Evolutionary conservation across 2,113 vertebrate species (phyloP).

Genomic region (Vidua chalybeata): DNA sequence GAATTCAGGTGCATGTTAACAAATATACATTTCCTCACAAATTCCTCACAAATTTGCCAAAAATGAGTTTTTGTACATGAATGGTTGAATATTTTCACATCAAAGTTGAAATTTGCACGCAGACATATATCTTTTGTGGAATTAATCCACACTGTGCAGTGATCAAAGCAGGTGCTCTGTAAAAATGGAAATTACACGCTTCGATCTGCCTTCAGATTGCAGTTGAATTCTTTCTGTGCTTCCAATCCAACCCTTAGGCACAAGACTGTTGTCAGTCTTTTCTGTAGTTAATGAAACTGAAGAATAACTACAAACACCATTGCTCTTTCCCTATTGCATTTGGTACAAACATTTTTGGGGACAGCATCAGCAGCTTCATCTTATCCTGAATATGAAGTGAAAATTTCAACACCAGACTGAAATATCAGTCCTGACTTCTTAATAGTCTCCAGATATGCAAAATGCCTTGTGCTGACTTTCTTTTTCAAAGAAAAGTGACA

Average conservation of each 20-base stretch:
- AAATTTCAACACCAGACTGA: neutral
- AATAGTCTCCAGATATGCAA: neutral
- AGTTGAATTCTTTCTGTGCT: neutral
- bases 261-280: neutral
- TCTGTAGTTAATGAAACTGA: neutral
- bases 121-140: neutral
- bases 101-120: neutral
- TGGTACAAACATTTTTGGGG: neutral
- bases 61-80: neutral
- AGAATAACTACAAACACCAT: neutral
- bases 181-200: slow-evolving; percentile 27
- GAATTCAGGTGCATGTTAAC: neutral
- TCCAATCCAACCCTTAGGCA: neutral
- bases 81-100: neutral
- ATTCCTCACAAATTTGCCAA: neutral
- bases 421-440: neutral
- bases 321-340: neutral
- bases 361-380: neutral
- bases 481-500: neutral
- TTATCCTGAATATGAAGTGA: neutral
- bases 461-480: neutral
- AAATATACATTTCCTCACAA: fast-evolving
- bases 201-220: neutral
- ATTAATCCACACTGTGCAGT: neutral
- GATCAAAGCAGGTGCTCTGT: slow-evolving; percentile 22